Percentiles rank a stretch among this genome's conserved stretches.
phyloP scores from a whole-genome alignment of 1,140 invertebrate genomes.

The Steinernema feltiae region DNA sequence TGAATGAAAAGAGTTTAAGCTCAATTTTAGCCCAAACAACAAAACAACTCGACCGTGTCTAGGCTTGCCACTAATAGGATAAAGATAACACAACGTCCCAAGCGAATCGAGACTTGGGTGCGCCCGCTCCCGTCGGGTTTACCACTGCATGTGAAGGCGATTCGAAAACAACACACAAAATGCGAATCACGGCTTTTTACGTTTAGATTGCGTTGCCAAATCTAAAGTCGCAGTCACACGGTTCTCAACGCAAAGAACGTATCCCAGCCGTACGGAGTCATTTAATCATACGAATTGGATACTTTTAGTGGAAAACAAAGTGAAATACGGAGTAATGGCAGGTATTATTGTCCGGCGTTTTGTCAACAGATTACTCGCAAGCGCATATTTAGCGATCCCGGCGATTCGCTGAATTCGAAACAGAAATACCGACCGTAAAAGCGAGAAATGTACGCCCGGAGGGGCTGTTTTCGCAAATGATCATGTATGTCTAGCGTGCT shows the following conservation, averaged over 20 bases:
- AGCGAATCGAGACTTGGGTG: neutral
- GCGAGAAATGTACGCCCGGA: too few species aligned
- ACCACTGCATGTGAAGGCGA: neutral
- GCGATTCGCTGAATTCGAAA: too few species aligned
- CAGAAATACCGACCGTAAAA: neutral
- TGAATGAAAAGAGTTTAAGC: neutral
- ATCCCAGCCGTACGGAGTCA: neutral
- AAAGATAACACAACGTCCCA: slow-evolving; percentile 3
- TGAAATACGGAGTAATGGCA: neutral
- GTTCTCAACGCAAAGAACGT: neutral
- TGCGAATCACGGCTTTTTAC: neutral
- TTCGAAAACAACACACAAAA: neutral
- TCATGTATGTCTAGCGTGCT: too few species aligned
- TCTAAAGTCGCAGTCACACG: too few species aligned
- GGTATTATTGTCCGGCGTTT: too few species aligned
- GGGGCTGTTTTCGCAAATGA: too few species aligned
- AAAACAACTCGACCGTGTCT: neutral
- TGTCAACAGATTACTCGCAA: neutral
- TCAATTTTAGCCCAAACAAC: neutral
- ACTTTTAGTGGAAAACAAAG: neutral
- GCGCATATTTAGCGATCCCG: too few species aligned
- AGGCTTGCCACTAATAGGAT: slow-evolving; percentile 5
- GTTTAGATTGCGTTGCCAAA: neutral
- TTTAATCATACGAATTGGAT: neutral
- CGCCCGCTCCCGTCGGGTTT: neutral